Base-by-base conservation (phyloP, 2,797 vertebrate genomes). In the Spondyliosoma cantharus region DNA sequence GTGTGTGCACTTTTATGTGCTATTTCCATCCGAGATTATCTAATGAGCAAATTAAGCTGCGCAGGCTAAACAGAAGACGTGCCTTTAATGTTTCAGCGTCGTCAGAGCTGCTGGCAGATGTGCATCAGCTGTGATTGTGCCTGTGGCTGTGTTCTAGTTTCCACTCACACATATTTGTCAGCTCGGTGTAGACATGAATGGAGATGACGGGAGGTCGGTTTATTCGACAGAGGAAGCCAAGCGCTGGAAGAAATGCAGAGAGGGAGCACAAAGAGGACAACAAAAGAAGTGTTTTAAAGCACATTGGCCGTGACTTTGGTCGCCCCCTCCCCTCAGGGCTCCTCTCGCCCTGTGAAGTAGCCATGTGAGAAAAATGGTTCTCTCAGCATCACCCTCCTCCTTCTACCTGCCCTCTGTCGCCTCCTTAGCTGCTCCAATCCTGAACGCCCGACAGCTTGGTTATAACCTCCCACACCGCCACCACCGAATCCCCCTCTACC, bases 31-130 rank as follows among this genome's bases (percentile, higher is more conserved):
- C 48, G 24, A 76, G 74, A 85, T 89, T 66, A 86, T 80, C 81
- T 82, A 80, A 91, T 78, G 71, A 83, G 80, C 69, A 83, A 89
- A 91, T 89, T 63, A 77, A 74, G 73, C 62, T 37, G 64, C 43
- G 29, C 63, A 79, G 65, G 48, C 59, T 45, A 24, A 64, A 27
- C 76, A 72, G 72, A 8, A 48, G 73, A 69, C 32, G 22, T 0
- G 7, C 49, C 43, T 65, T 60, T 16, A 24, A 80, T 61, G 66
- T 70, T 58, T 72, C 72, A 16, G 45, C 5, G 2, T 71, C 76
- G 82, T 65, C 79, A 17, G 62, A 37, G 71, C n/a, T 2, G 3
- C 64, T 62, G 49, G 71, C 84, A 81, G 80, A 78, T 87, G 81
- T 77, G 79, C 64, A 54, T 76, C 75, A 76, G 70, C 67, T 82